A percentile compares a stretch with the other conserved stretches of the same genome.
Conservation (phyloP, 2,797 vertebrate species). For the Clarias pachynema region DNA sequence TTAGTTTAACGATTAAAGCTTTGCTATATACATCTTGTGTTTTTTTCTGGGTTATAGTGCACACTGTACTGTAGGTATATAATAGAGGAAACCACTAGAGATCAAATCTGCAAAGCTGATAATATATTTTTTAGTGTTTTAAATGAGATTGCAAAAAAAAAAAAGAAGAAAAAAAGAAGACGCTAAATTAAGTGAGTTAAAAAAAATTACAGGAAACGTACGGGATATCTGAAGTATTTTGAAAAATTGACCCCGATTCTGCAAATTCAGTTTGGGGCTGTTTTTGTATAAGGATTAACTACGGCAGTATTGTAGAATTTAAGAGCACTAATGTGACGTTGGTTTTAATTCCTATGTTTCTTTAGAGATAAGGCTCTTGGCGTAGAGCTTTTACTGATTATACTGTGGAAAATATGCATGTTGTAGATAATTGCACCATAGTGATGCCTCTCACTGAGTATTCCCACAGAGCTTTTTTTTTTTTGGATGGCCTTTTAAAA, state of each 20-base stretch:
- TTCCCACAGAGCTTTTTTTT: slow-evolving; percentile 56
- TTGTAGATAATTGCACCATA: slow-evolving; percentile 66
- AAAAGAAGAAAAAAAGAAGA: too few species aligned
- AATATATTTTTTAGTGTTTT: neutral
- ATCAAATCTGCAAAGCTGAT: slow-evolving; percentile 7
- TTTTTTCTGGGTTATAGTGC: slow-evolving; percentile 20
- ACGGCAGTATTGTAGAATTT: slow-evolving; percentile 49
- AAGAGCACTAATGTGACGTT: slow-evolving; percentile 56
- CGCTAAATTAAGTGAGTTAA: neutral
- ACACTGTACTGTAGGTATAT: neutral
- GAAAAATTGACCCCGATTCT: slow-evolving; percentile 31
- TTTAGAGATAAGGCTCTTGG: slow-evolving; percentile 56
- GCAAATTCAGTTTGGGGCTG: slow-evolving; percentile 36
- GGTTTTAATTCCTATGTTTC: slow-evolving; percentile 60
- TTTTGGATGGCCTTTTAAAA: slow-evolving; percentile 66
- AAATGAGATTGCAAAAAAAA: neutral
- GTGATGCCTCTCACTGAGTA: slow-evolving; percentile 58
- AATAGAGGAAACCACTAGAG: neutral
- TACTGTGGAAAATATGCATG: slow-evolving; percentile 63
- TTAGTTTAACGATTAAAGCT: slow-evolving; percentile 7
- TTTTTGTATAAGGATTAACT: slow-evolving; percentile 54
- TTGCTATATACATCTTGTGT: neutral
- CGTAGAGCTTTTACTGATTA: slow-evolving; percentile 55
- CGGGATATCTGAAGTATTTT: slow-evolving; percentile 19
- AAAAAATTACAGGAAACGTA: neutral